Conservation (phyloP, 2,888 invertebrate genomes). For the Dynastes hyllus region DNA sequence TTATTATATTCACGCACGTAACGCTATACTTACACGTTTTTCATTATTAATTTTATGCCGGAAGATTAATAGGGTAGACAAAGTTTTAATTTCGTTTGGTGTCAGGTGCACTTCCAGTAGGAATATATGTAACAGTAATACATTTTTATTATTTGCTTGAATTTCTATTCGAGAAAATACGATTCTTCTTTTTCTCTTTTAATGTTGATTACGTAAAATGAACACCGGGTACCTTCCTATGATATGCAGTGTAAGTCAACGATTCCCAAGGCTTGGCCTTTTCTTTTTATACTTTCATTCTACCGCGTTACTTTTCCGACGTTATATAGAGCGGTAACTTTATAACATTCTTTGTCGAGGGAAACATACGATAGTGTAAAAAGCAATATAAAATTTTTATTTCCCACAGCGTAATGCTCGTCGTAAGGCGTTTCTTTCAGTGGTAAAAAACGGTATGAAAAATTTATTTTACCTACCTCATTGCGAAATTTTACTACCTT, state of each 20-base stretch:
- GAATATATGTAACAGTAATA: neutral
- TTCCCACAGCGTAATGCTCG: neutral
- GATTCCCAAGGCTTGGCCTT: neutral
- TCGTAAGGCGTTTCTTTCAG: neutral
- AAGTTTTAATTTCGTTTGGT: conserved; percentile 1
- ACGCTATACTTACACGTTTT: neutral
- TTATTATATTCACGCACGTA: neutral
- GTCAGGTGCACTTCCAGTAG: neutral
- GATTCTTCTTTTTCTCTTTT: neutral
- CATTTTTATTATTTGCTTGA: neutral
- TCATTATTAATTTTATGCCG: conserved; percentile 3
- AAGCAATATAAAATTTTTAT: conserved; percentile 39
- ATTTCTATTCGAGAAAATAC: neutral
- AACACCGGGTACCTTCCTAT: neutral
- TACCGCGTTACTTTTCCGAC: neutral
- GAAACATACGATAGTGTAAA: conserved; percentile 26
- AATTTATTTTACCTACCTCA: neutral
- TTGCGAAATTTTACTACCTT: neutral
- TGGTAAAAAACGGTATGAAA: conserved; percentile 22
- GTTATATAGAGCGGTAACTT: conserved; percentile 10
- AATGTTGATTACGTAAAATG: neutral
- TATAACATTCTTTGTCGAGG: conserved; percentile 25
- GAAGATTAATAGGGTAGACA: neutral
- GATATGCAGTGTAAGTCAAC: neutral
- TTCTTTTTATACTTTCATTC: neutral